Conservation (phyloP, 1,140 invertebrate genomes). For the Dolichoris vasculosae region DNA sequence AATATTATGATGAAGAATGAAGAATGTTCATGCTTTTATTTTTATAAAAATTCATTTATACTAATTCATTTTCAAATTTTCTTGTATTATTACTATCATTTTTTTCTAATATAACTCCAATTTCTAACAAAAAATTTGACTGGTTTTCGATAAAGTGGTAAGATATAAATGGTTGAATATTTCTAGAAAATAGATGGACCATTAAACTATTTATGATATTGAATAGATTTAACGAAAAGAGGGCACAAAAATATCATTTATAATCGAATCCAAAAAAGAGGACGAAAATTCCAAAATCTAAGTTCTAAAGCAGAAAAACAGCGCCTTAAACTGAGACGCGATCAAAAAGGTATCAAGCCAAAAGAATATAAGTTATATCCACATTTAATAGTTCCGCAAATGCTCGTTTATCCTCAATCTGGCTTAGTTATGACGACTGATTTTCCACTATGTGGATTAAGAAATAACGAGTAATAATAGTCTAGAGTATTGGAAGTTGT, state of each 20-base stretch:
- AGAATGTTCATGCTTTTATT: too few species aligned
- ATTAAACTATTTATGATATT: background rate
- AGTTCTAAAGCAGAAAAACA: constrained; percentile 32
- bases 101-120: too few species aligned
- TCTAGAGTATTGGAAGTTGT: constrained; percentile 57
- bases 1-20: too few species aligned
- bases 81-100: too few species aligned
- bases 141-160: too few species aligned
- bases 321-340: constrained; percentile 20
- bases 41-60: too few species aligned
- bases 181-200: background rate
- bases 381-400: constrained; percentile 50
- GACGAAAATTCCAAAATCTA: background rate
- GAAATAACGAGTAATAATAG: constrained; percentile 60
- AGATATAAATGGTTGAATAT: background rate
- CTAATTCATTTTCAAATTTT: too few species aligned
- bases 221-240: constrained; percentile 25
- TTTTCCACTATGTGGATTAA: constrained; percentile 57
- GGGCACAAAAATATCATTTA: background rate
- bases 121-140: too few species aligned
- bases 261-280: background rate
- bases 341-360: background rate
- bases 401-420: constrained; percentile 52
- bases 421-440: constrained; percentile 59
- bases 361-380: constrained; percentile 42